Evolutionary conservation across 1,140 invertebrate species (phyloP), one percentile per base, ranked within the genome.

Genomic region (Hyles euphorbiae): DNA sequence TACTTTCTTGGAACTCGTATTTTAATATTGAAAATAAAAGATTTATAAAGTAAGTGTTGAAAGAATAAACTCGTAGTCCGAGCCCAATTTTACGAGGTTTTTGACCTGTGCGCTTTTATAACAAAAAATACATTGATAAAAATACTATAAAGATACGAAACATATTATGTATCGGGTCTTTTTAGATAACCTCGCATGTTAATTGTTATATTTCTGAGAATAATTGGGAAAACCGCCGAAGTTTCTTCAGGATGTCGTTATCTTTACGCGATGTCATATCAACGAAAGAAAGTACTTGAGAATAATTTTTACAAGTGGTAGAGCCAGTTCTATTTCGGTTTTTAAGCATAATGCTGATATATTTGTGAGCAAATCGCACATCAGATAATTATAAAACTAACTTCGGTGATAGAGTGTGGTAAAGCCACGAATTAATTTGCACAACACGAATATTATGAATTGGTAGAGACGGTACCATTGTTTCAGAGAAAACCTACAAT

Each of bases 21-120:
- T 22, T 22, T 22, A 22, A 22, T 22, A 22, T 22, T 22, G 22
- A 22, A 22, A 22, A 22, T 22, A 22, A 40, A 5, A n/a, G 46
- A 5, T 48, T 48, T 48, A 48, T 5, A 48, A 48, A 10, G 5
- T 48, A 2, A 48, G 4, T 40, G 8, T 40, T 40, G 36, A 40
- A 40, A 40, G 4, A 40, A 40, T 8, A 40, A 0, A 40, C 8
- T 40, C 36, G 36, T 5, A 40, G 36, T 40, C 36, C 8, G 8
- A 40, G 8, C 11, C 40, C 5, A 54, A 54, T 48, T 80, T 81
- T 77, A 83, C 70, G 80, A 81, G 82, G 68, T 81, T 83, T 81
- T 85, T 83, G 80, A 85, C 82, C 76, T 72, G 77, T 62, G 61
- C 61, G 71, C 68, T 64, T 67, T 72, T 63, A 68, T 72, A 62